phyloP scores from a whole-genome alignment of 2,113 vertebrate species.

The Sus scrofa region DNA sequence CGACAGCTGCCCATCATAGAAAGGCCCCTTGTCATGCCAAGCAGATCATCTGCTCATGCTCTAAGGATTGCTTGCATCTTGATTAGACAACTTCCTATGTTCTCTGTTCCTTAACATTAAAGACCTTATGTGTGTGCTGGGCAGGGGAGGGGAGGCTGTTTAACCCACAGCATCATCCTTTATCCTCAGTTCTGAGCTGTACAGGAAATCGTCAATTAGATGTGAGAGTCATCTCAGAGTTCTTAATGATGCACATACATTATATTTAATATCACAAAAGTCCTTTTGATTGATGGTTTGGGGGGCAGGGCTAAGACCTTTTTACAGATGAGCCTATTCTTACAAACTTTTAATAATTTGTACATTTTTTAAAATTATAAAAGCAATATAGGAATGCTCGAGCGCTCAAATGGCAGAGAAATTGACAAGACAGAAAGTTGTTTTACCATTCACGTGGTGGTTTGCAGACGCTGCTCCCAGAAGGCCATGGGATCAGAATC shows the following conservation, averaged over 20 bases:
- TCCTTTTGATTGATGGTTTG: slow-evolving; percentile 55
- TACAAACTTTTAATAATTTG: slow-evolving; percentile 15
- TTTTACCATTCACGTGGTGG: neutral
- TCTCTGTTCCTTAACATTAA: slow-evolving; percentile 56
- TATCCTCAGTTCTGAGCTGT: slow-evolving; percentile 37
- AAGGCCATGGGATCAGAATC: neutral
- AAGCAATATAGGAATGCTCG: neutral
- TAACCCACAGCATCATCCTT: slow-evolving; percentile 64
- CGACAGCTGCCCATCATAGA: neutral
- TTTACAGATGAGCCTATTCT: neutral
- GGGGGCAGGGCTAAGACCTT: neutral
- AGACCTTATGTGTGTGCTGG: slow-evolving; percentile 58
- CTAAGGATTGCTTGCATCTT: neutral
- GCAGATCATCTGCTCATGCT: neutral
- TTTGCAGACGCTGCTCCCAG: neutral
- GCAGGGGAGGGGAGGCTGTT: neutral
- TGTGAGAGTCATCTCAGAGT: neutral
- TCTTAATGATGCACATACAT: slow-evolving; percentile 56
- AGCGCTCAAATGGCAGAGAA: neutral
- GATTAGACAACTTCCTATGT: neutral
- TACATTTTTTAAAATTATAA: neutral
- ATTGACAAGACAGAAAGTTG: neutral
- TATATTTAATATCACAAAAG: slow-evolving; percentile 67
- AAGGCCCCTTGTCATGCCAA: neutral
- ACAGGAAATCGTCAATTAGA: slow-evolving; percentile 79